phyloP scores from a whole-genome alignment of 2,797 vertebrate species.

The Anabas testudineus region DNA sequence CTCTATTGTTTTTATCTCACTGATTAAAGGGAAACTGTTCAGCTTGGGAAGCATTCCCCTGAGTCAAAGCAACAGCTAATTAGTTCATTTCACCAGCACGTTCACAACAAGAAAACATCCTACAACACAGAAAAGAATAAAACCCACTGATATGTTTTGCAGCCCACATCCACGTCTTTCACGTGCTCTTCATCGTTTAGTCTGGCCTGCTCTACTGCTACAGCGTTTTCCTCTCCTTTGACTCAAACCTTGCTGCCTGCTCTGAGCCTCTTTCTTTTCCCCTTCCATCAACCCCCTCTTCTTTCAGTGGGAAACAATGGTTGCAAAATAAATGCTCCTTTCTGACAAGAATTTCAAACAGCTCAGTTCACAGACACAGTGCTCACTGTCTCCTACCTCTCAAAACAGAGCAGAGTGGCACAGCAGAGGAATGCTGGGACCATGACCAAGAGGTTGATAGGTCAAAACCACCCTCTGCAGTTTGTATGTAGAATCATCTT shows the following conservation, averaged over 20 bases:
- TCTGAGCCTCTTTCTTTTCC: conserved; percentile 1
- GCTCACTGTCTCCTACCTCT: rapidly evolving
- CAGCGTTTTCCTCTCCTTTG: background rate
- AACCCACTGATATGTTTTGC: background rate
- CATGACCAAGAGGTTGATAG: conserved; percentile 83
- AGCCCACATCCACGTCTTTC: background rate
- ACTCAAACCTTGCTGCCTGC: background rate
- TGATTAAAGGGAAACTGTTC: conserved; percentile 53
- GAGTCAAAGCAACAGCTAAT: conserved; percentile 17
- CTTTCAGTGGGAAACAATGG: conserved; percentile 42
- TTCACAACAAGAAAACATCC: background rate
- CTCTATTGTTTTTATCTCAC: conserved; percentile 48
- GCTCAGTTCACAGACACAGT: rapidly evolving
- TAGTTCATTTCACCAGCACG: background rate
- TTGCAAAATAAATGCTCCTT: conserved; percentile 10
- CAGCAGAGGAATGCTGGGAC: conserved; percentile 82
- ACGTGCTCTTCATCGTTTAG: background rate
- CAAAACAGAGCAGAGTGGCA: conserved; percentile 60
- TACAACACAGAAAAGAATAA: background rate
- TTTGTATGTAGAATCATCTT: background rate
- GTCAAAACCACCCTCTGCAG: conserved; percentile 80
- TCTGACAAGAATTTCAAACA: conserved; percentile 43
- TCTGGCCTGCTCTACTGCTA: background rate
- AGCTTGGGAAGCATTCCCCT: background rate
- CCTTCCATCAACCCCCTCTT: background rate